Base-by-base conservation (phyloP, 2,888 invertebrate genomes). In the Rhabditoides inermis region DNA sequence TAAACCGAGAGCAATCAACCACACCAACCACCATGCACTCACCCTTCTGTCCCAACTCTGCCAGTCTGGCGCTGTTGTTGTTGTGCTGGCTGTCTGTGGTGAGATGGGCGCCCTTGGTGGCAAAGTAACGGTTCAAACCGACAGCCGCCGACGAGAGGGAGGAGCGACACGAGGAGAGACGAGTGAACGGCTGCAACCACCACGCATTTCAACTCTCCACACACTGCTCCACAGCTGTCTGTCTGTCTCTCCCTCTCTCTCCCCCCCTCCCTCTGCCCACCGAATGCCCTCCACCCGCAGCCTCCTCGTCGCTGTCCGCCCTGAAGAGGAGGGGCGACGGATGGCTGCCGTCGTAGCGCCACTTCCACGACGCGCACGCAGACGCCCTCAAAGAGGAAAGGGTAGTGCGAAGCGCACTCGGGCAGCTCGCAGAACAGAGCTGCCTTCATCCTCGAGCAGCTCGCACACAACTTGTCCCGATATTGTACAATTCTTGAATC, bases 111-210 rank as follows among this genome's bases (percentile, higher is more conserved):
- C 41, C 25, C 5, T 49, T 20, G 10, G 58, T 53, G 25, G 51
- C 49, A 23, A 62, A 60, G 53, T 72, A 73, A 51, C 70, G 58
- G 48, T 70, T 72, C 37, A 65, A 55, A 0, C 63, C 67, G n/a
- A 55, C 55, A 6, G 63, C 58, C 1, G 65, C 61, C 27, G 56
- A 55, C 12, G 63, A 60, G 51, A 67, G 56, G n/a, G 68, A 68
- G 22, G 70, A 71, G n/a, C 72, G 58, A 20, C 66, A 63, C 4
- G 73, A 73, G 4, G 68, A 65, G 37, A 67, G 59, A 27, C 71
- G 59, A n/a, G 67, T 62, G 48, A 72, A 70, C 0, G 62, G 58
- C 60, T 69, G 58, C 15, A 58, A 57, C 2, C 1, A 35, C 25
- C 35, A 7, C 23, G 27, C 40, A 39, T 23, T 39, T 25, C 18